A percentile compares a stretch with the other conserved stretches of the same genome.
phyloP scores from a whole-genome alignment of 2,888 invertebrate species.

The Pachydiplax longipennis region DNA sequence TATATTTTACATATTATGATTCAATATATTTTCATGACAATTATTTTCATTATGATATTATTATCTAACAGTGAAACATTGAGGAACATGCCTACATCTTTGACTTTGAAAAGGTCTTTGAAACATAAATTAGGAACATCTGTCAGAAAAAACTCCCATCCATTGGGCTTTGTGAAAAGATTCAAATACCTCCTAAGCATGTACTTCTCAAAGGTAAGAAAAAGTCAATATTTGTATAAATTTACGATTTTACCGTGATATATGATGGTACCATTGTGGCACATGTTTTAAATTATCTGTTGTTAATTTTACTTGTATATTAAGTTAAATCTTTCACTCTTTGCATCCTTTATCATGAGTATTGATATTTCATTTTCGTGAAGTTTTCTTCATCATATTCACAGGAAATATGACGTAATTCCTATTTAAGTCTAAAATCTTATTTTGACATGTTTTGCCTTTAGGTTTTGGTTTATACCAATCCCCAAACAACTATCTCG shows the following conservation, averaged over 20 bases:
- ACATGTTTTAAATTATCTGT: background rate
- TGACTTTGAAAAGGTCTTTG: constrained; percentile 73
- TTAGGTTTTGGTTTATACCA: too few relatives aligned
- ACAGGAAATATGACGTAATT: too few relatives aligned
- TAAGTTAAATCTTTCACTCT: background rate
- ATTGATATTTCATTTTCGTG: background rate
- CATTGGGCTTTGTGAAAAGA: constrained; percentile 66
- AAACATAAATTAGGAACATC: constrained; percentile 68
- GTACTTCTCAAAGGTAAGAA: constrained; percentile 65
- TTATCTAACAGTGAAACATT: constrained; percentile 67
- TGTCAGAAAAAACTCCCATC: constrained; percentile 66
- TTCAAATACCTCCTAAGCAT: constrained; percentile 68
- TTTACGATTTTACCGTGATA: background rate
- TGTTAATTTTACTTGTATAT: background rate
- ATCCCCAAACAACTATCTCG: too few relatives aligned
- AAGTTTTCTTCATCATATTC: too few relatives aligned
- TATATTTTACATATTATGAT: background rate
- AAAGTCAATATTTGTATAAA: background rate
- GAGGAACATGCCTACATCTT: constrained; percentile 72
- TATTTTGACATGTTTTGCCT: too few relatives aligned
- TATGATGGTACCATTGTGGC: background rate
- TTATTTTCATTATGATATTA: constrained; percentile 5
- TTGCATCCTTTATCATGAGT: background rate
- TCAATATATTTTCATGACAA: background rate
- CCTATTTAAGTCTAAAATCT: too few relatives aligned